Conservation (phyloP, 2,113 vertebrate species). For the Nesoenas mayeri region DNA sequence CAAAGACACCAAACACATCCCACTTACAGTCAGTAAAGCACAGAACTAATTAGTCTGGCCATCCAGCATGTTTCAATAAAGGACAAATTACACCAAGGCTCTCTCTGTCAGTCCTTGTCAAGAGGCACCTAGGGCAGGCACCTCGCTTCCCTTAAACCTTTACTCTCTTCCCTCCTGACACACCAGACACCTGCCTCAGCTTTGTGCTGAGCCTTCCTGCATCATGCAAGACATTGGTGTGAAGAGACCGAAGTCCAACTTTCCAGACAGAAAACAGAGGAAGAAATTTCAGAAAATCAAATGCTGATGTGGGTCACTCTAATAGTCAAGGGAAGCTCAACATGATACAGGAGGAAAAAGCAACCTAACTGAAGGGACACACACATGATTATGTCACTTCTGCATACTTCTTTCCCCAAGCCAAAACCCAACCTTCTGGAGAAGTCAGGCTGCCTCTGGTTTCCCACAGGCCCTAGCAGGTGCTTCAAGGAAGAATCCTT, state of each 20-base stretch:
- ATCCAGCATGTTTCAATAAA: not conserved
- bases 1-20: fast-evolving
- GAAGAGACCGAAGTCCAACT: not conserved
- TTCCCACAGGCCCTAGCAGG: not conserved
- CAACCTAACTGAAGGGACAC: fast-evolving
- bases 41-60: not conserved
- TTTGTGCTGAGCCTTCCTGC: not conserved
- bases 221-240: fast-evolving
- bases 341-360: not conserved
- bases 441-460: not conserved
- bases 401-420: not conserved
- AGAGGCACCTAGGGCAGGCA: not conserved
- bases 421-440: fast-evolving
- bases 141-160: fast-evolving
- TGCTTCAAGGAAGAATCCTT: not conserved
- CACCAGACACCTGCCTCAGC: fast-evolving
- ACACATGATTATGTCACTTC: fast-evolving
- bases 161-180: not conserved
- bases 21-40: not conserved
- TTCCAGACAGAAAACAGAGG: not conserved
- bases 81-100: not conserved
- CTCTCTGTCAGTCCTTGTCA: not conserved
- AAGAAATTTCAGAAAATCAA: not conserved
- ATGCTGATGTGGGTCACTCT: fast-evolving
- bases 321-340: not conserved